phyloP scores from a whole-genome alignment of 2,888 invertebrate genomes.

The Lordiphosa andalusiaca region DNA sequence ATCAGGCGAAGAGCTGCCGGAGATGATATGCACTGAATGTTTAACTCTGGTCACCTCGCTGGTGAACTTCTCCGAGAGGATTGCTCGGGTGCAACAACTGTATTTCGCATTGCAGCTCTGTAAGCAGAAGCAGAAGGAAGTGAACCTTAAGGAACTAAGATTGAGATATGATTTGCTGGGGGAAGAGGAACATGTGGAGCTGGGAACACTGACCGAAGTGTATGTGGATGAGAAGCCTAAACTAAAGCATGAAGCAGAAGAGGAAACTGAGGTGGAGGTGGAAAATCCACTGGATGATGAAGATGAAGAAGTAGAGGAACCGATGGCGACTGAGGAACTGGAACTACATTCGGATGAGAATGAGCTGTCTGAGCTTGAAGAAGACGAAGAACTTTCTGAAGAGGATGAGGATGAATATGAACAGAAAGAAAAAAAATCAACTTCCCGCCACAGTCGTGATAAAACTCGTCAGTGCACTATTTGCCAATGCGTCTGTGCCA shows the following conservation, averaged over 20 bases:
- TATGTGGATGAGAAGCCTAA: constrained; percentile 60
- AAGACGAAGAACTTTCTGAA: no score
- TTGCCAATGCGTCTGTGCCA: constrained; percentile 42
- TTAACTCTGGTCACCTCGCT: constrained; percentile 66
- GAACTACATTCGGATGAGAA: constrained; percentile 4
- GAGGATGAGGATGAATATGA: not conserved
- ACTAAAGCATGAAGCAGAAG: constrained; percentile 25
- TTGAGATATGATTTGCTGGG: constrained; percentile 56
- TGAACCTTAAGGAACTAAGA: constrained; percentile 49
- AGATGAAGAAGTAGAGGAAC: not conserved
- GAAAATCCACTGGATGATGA: constrained; percentile 48
- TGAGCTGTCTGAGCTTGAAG: constrained; percentile 11
- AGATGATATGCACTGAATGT: constrained; percentile 72
- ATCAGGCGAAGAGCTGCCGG: constrained; percentile 65
- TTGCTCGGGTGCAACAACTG: constrained; percentile 74
- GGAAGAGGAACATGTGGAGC: constrained; percentile 28
- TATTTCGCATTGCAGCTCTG: constrained; percentile 61
- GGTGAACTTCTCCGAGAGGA: constrained; percentile 71
- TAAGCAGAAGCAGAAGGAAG: constrained; percentile 10
- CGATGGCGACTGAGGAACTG: no score
- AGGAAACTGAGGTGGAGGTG: constrained; percentile 19
- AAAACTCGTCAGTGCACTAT: constrained; percentile 35
- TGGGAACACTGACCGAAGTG: constrained; percentile 47
- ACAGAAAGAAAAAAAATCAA: not conserved
- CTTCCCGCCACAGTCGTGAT: not conserved